A percentile compares a stretch with the other conserved stretches of the same genome.
phyloP scores from a whole-genome alignment of 2,113 vertebrate species.

The Tylochromis polylepis region DNA sequence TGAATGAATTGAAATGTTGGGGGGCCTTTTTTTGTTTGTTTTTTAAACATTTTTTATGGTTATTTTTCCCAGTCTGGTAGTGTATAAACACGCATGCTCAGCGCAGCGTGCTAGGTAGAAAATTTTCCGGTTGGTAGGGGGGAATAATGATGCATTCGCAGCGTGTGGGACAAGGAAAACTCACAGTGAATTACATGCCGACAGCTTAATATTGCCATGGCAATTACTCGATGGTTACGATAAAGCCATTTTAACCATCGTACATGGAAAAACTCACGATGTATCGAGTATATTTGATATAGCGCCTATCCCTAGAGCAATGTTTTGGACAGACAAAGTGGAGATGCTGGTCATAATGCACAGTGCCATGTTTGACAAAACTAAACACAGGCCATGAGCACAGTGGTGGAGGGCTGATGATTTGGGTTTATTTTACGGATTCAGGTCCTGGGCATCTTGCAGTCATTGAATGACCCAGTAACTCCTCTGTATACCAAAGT shows the following conservation, averaged over 20 bases:
- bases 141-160: neutral
- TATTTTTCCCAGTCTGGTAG: neutral
- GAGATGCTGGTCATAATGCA: neutral
- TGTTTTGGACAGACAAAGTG: neutral
- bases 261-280: neutral
- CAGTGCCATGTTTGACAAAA: neutral
- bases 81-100: neutral
- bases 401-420: neutral
- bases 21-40: too few species aligned
- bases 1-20: neutral
- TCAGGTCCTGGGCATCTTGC: neutral
- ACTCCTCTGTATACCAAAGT: neutral
- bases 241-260: neutral
- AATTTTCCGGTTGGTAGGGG: neutral
- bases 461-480: neutral
- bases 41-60: neutral
- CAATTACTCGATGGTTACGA: rapidly evolving
- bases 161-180: neutral
- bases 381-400: neutral
- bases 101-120: neutral
- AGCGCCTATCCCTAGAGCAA: rapidly evolving
- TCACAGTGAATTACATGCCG: rapidly evolving
- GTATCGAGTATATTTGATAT: rapidly evolving
- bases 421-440: neutral
- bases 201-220: neutral